Conservation (phyloP, 2,797 vertebrate species). For the Borostomias antarcticus region DNA sequence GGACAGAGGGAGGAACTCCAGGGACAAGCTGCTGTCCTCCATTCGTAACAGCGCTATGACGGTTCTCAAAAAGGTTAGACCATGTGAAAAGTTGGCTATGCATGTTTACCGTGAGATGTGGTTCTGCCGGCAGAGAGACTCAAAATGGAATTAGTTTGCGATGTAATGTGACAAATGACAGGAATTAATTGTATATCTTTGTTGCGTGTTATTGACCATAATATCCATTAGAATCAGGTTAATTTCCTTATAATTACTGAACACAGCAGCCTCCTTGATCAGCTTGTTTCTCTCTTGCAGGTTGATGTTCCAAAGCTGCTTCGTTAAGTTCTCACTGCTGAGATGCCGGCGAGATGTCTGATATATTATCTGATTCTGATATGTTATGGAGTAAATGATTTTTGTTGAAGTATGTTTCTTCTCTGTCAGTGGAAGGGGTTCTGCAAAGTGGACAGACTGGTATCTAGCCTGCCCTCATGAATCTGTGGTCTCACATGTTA, state of each 20-base stretch:
- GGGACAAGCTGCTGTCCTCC: slow-evolving; percentile 83
- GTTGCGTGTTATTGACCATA: slow-evolving; percentile 20
- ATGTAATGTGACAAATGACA: slow-evolving; percentile 1
- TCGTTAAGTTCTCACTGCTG: background rate
- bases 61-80: slow-evolving; percentile 81
- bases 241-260: too few relatives aligned
- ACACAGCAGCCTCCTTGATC: background rate
- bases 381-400: too few relatives aligned
- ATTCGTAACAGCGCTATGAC: slow-evolving; percentile 83
- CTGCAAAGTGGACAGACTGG: too few relatives aligned
- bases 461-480: too few relatives aligned
- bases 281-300: slow-evolving; percentile 13
- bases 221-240: too few relatives aligned
- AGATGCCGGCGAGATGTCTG: background rate
- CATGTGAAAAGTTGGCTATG: too few relatives aligned
- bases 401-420: too few relatives aligned
- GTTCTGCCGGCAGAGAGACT: background rate
- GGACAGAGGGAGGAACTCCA: slow-evolving; percentile 76
- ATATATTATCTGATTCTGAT: background rate
- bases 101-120: background rate
- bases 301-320: slow-evolving; percentile 21
- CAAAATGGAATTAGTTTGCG: background rate
- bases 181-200: slow-evolving; percentile 1
- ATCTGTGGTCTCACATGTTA: too few relatives aligned
- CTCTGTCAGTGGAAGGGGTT: too few relatives aligned